Base-by-base conservation (phyloP, 2,113 vertebrate species). In the Cathartes aura region DNA sequence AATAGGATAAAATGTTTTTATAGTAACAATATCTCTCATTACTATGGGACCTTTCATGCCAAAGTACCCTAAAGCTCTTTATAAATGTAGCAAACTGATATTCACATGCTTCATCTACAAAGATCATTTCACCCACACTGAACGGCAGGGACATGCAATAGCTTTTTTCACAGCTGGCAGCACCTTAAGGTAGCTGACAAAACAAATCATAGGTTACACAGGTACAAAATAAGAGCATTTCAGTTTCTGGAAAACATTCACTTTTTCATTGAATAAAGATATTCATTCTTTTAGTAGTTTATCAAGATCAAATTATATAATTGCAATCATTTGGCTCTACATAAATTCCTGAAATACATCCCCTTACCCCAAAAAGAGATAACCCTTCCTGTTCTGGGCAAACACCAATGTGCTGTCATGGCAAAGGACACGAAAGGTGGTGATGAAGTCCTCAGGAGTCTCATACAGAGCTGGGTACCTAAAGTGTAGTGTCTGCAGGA, bases 1-100 rank as follows among this genome's bases (percentile, higher is more conserved):
- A 97, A 86, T 47, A 93, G 59, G 87, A 91, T 97, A 90, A 93
- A 97, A 93, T 96, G 91, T 94, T 97, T 97, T 96, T 93, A 96
- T 96, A 90, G 95, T 94, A 96, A 96, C 95, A 95, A 91, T 97
- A 94, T 97, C 97, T 96, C 94, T 95, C 76, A 18, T 62, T 82
- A 78, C 84, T 91, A 91, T 82, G 75, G 93, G 78, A 91, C 91
- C 87, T 95, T 96, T 96, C 95, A 90, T 88, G 50, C 85, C 59
- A 73, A 97, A 97, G 84, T 95, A 96, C 93, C 84, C 91, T 95
- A 91, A 96, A 97, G 93, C 93, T 94, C 93, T 88, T 90, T 88
- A 86, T 95, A 86, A 96, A 97, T 52, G 91, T 88, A 97, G 92
- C 84, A 93, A 95, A 90, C 97, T 74, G 82, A 97, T 96, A 96